Conservation (phyloP, 2,797 vertebrate genomes). For the Phyllotis vaccarum region DNA sequence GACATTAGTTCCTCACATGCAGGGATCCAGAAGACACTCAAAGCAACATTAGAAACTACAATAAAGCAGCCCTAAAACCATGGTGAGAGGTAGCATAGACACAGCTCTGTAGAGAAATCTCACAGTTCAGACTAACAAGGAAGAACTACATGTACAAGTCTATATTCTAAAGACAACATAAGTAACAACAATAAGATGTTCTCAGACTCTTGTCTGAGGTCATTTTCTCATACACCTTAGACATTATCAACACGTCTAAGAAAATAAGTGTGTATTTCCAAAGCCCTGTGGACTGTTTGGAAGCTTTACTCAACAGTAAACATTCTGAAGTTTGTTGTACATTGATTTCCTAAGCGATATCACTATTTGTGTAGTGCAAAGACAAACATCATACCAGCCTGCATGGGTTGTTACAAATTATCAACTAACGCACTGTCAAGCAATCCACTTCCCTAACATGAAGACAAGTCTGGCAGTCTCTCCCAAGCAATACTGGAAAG, state of each 20-base stretch:
- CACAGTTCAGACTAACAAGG: neutral
- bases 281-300: neutral
- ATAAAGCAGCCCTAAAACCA: neutral
- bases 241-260: neutral
- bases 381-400: neutral
- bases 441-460: neutral
- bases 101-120: neutral
- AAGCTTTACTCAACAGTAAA: neutral
- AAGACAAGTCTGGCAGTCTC: neutral
- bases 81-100: neutral
- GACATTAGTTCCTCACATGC: rapidly evolving
- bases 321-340: neutral
- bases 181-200: neutral
- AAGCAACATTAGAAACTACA: neutral
- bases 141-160: rapidly evolving
- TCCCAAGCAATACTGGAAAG: neutral
- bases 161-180: neutral
- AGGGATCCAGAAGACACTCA: neutral
- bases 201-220: too few relatives aligned
- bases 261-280: too few relatives aligned
- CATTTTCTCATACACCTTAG: too few relatives aligned
- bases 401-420: neutral
- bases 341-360: neutral
- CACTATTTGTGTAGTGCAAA: neutral
- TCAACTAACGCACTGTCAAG: neutral